These are phyloP conservation scores for Alentia gelatinosa DNA, from an alignment of 2,888 invertebrate species.

Conservation along the genomic window DNA sequence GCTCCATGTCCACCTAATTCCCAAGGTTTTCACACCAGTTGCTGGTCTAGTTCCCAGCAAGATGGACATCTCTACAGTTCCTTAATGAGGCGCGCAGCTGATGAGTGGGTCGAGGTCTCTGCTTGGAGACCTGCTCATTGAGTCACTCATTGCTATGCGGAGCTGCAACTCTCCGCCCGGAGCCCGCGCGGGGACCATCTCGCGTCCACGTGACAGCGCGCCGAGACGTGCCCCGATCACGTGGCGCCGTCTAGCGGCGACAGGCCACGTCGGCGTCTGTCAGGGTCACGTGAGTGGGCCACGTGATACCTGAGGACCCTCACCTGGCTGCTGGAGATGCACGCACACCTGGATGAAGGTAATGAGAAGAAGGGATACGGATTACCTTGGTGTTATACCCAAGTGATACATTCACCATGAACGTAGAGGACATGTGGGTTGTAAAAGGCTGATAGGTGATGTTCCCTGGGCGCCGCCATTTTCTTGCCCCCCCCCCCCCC, in stretches of 20 bases:
- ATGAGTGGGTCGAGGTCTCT: not conserved
- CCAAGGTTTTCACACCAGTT: constrained; percentile 27
- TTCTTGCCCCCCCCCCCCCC: too few species aligned
- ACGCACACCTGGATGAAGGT: too few species aligned
- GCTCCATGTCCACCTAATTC: too few species aligned
- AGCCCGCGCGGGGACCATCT: not conserved
- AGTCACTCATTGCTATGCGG: constrained; percentile 15
- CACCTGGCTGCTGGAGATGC: not conserved
- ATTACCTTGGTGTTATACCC: too few species aligned
- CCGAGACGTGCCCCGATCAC: not conserved
- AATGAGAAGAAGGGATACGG: too few species aligned
- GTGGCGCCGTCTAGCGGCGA: not conserved
- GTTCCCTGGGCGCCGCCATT: too few species aligned
- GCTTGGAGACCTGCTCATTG: constrained; percentile 19
- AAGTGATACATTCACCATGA: too few species aligned
- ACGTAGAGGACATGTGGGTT: too few species aligned
- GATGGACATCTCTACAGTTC: not conserved
- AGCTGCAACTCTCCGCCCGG: not conserved
- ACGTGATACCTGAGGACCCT: not conserved
- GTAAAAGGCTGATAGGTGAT: too few species aligned
- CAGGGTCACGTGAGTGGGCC: not conserved
- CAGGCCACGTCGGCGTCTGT: not conserved
- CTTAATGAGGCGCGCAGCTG: not conserved
- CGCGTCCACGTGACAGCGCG: constrained; percentile 32
- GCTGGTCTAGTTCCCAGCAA: not conserved